These are phyloP conservation scores for Numida meleagris DNA, from an alignment of 2,113 vertebrate genomes.

Conservation along the genomic window DNA sequence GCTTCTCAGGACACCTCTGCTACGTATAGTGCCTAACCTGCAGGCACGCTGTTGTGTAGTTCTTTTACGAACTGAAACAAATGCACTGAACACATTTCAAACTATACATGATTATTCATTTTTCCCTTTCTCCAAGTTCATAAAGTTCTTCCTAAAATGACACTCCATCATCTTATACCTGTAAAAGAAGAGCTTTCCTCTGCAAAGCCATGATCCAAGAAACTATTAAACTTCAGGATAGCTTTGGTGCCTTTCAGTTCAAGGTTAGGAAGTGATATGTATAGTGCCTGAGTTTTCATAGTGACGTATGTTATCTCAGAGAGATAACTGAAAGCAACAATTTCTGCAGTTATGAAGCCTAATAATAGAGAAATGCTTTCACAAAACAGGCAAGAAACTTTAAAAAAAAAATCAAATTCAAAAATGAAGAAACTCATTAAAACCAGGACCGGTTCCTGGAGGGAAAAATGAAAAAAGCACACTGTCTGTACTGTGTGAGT, in stretches of 20 bases:
- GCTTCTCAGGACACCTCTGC: neutral
- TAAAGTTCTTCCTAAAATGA: neutral
- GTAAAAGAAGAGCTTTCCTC: neutral
- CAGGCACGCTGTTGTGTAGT: neutral
- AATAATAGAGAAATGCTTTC: neutral
- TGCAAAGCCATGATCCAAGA: neutral
- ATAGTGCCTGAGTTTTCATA: neutral
- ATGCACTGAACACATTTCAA: neutral
- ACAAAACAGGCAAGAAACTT: neutral
- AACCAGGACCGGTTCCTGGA: neutral
- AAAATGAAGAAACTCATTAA: constrained; percentile 9
- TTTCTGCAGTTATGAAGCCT: neutral
- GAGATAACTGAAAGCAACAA: neutral
- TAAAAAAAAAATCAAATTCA: constrained; percentile 17
- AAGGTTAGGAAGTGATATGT: neutral
- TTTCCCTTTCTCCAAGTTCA: neutral
- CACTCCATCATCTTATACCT: neutral
- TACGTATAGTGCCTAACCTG: neutral
- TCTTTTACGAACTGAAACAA: neutral
- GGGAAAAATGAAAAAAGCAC: neutral
- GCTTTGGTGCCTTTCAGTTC: neutral
- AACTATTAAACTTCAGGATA: neutral
- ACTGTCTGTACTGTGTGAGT: neutral
- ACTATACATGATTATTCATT: neutral
- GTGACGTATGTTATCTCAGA: neutral